phyloP scores from a whole-genome alignment of 2,888 invertebrate genomes.

The Euzophera pinguis region DNA sequence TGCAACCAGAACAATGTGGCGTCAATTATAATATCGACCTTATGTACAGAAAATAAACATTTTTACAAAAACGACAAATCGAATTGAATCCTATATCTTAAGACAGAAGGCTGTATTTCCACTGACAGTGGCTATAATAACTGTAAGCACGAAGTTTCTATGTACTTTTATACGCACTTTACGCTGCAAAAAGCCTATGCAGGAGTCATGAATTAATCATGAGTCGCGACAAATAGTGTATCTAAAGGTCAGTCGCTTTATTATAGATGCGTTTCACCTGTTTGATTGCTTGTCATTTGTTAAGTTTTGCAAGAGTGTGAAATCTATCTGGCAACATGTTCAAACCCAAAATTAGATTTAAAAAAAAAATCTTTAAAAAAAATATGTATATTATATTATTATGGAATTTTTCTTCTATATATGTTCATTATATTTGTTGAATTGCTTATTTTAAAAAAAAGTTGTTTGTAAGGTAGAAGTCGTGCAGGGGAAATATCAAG shows the following conservation, averaged over 20 bases:
- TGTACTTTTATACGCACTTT: conserved; percentile 54
- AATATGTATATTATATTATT: no score
- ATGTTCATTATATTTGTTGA: no score
- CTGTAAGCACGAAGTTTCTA: conserved; percentile 22
- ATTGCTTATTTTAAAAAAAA: no score
- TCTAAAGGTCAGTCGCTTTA: conserved; percentile 69
- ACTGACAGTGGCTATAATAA: conserved; percentile 10
- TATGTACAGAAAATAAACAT: conserved; percentile 39
- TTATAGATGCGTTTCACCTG: conserved; percentile 60
- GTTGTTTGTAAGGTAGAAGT: no score
- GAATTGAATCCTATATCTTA: conserved; percentile 13
- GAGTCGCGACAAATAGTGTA: conserved; percentile 68
- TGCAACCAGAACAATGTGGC: conserved; percentile 43
- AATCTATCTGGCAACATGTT: neutral
- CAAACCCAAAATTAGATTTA: neutral
- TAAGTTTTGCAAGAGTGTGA: conserved; percentile 18
- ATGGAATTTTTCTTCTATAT: no score
- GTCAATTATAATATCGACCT: conserved; percentile 65
- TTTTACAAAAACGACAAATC: conserved; percentile 21
- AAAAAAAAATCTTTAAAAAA: no score
- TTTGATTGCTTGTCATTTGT: conserved; percentile 45
- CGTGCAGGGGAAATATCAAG: no score
- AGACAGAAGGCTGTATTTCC: conserved; percentile 29
- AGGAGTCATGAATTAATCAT: conserved; percentile 68
- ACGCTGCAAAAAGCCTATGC: conserved; percentile 55